phyloP scores from a whole-genome alignment of 2,797 vertebrate species.

The Acomys russatus region DNA sequence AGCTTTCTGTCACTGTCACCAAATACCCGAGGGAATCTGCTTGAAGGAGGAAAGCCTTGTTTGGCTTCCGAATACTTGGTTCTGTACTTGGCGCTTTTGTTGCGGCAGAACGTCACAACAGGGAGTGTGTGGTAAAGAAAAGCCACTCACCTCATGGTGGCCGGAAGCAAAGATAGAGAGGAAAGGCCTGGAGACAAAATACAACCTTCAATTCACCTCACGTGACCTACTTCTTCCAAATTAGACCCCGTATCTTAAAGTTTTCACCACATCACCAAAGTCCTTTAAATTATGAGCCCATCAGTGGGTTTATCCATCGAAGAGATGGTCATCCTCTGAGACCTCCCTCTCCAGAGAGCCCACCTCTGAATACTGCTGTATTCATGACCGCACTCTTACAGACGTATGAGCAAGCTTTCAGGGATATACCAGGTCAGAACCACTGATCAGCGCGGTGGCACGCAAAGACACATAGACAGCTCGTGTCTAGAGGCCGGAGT shows the following conservation, averaged over 20 bases:
- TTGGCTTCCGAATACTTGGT: neutral
- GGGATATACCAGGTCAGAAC: neutral
- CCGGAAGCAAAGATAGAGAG: neutral
- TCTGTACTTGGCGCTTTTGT: neutral
- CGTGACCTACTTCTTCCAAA: neutral
- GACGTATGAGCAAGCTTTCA: neutral
- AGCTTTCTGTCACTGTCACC: neutral
- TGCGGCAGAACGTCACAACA: neutral
- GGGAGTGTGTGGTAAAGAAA: neutral
- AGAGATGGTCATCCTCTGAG: neutral
- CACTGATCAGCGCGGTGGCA: too few species aligned
- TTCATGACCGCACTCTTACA: neutral
- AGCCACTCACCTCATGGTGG: neutral
- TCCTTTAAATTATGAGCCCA: neutral
- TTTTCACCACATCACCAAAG: neutral
- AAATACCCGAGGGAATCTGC: neutral
- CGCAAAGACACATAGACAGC: neutral
- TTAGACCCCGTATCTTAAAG: neutral
- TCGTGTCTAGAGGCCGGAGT: neutral
- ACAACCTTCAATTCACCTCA: neutral
- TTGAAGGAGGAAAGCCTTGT: neutral
- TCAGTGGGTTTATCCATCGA: neutral
- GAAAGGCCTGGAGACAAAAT: neutral
- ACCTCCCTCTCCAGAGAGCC: neutral
- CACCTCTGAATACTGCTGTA: neutral